These are phyloP conservation scores for Odontocolon sp. DNA, from an alignment of 2,888 invertebrate species.

Conservation along the genomic window DNA sequence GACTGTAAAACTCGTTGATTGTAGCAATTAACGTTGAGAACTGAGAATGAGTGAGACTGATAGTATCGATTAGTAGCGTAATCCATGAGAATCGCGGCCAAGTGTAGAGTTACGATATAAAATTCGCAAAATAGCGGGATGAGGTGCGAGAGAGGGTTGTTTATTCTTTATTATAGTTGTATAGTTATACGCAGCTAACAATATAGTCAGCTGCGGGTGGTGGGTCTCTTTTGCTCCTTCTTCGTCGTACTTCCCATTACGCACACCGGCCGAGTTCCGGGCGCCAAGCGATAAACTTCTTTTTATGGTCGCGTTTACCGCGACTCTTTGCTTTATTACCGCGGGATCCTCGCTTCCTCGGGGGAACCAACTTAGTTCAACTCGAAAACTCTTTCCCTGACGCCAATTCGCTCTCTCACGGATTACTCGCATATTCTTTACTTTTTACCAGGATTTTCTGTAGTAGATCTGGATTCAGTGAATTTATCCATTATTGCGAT, in stretches of 20 bases:
- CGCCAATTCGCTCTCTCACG: not conserved
- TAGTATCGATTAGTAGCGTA: constrained; percentile 51
- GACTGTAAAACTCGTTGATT: constrained; percentile 44
- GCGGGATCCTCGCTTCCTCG: constrained; percentile 37
- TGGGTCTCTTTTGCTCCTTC: constrained; percentile 37
- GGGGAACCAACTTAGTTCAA: constrained; percentile 61
- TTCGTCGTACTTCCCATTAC: constrained; percentile 37
- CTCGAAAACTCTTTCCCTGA: constrained; percentile 52
- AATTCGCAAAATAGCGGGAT: not conserved
- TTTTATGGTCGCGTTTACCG: constrained; percentile 63
- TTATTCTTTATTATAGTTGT: constrained; percentile 48
- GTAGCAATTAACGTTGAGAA: constrained; percentile 44
- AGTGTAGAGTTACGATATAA: constrained; percentile 13
- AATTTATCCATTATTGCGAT: not conserved
- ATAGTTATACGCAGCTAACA: constrained; percentile 35
- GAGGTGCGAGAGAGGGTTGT: constrained; percentile 26
- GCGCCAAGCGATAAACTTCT: constrained; percentile 60
- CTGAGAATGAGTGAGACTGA: constrained; percentile 15
- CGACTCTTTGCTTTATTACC: constrained; percentile 63
- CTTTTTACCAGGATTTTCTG: not conserved
- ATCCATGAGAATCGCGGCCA: constrained; percentile 39
- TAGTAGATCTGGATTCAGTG: not conserved
- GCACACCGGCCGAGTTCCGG: constrained; percentile 48
- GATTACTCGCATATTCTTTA: constrained; percentile 25
- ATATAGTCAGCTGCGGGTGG: not conserved